phyloP scores from a whole-genome alignment of 1,140 invertebrate species.

The Orchestia grillus region DNA sequence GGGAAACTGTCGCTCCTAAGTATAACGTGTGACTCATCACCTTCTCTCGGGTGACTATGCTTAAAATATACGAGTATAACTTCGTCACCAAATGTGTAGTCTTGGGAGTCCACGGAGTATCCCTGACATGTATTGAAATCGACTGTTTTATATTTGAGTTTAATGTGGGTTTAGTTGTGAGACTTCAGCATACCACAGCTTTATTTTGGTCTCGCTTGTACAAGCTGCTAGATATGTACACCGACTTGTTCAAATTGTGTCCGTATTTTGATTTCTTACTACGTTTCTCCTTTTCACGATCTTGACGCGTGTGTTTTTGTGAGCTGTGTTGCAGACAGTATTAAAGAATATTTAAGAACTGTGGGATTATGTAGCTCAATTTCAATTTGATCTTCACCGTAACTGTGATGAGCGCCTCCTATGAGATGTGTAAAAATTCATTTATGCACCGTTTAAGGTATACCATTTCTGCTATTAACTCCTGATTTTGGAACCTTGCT shows the following conservation, averaged over 20 bases:
- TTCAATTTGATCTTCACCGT: background rate
- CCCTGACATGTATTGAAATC: too few species aligned
- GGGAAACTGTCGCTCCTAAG: background rate
- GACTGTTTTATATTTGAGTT: too few species aligned
- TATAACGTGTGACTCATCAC: background rate
- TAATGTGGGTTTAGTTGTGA: too few species aligned
- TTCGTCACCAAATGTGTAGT: too few species aligned
- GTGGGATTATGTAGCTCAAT: background rate
- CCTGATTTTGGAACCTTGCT: background rate
- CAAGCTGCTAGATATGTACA: background rate
- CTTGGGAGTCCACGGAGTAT: too few species aligned
- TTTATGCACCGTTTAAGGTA: background rate
- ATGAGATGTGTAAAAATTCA: background rate
- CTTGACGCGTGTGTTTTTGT: background rate
- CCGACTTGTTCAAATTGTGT: background rate
- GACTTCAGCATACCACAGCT: too few species aligned
- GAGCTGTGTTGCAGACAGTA: background rate
- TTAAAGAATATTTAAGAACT: background rate
- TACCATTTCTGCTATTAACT: background rate
- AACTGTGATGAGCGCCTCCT: background rate
- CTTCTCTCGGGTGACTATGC: background rate
- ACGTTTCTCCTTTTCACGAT: background rate
- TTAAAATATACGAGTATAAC: too few species aligned
- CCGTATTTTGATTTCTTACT: background rate
- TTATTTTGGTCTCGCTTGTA: background rate